Evolutionary conservation across 2,113 vertebrate species (phyloP).

Genomic region (Cygnus buccinator): DNA sequence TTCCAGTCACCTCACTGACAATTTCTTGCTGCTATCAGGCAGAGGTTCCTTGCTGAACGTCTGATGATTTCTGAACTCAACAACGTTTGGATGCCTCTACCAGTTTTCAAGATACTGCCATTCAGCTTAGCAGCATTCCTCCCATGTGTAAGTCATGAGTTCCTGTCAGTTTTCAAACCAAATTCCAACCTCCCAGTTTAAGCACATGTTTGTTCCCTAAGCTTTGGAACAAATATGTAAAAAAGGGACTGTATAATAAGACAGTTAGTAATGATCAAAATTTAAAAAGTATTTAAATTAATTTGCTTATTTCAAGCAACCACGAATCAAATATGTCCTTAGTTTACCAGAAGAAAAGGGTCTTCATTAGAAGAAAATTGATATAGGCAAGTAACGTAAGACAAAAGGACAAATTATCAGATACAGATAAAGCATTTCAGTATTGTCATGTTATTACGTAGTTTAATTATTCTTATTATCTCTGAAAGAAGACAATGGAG

Average conservation of each 20-base stretch:
- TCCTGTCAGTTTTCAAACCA: neutral
- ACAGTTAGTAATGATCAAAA: neutral
- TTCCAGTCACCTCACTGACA: neutral
- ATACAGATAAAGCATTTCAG: neutral
- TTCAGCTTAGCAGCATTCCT: neutral
- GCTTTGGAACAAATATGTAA: neutral
- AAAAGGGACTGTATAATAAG: neutral
- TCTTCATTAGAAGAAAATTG: neutral
- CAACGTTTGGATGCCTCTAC: neutral
- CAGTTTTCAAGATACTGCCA: neutral
- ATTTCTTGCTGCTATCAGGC: neutral
- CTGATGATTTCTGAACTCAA: neutral
- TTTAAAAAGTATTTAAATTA: neutral
- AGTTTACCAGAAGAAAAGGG: neutral
- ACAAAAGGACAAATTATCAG: constrained; percentile 13
- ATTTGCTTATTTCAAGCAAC: neutral
- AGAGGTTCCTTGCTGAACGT: neutral
- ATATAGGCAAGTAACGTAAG: neutral
- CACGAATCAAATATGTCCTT: neutral
- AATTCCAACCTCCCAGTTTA: neutral
- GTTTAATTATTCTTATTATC: constrained; percentile 26
- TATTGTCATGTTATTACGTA: neutral
- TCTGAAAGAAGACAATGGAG: neutral
- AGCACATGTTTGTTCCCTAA: neutral
- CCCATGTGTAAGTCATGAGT: neutral